These are phyloP conservation scores for Intellagama lesueurii DNA, from an alignment of 2,797 vertebrate species.

Conservation along the genomic window DNA sequence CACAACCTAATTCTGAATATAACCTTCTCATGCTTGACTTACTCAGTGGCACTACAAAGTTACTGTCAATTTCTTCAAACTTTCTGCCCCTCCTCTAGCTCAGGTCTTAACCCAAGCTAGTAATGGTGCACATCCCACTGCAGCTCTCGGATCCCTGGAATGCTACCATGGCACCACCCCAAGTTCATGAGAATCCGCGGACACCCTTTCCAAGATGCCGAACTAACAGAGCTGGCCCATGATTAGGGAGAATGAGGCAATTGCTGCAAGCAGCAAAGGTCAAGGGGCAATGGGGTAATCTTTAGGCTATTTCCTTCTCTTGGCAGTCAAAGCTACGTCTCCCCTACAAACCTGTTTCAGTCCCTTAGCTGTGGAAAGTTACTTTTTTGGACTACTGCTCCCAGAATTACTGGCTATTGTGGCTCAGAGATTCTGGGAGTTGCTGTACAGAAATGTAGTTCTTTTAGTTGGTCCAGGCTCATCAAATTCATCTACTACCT, in stretches of 20 bases:
- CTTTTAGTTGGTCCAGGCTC: too few relatives aligned
- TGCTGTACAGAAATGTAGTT: too few relatives aligned
- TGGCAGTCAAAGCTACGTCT: background rate
- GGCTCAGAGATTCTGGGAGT: too few relatives aligned
- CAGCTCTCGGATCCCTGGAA: background rate
- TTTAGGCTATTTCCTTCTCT: background rate
- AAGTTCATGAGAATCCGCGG: background rate
- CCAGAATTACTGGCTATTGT: too few relatives aligned
- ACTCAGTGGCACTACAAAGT: background rate
- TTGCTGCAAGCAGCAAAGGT: background rate
- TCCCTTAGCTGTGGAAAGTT: too few relatives aligned
- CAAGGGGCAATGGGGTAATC: background rate
- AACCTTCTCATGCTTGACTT: background rate
- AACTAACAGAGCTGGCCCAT: background rate
- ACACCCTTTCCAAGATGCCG: background rate
- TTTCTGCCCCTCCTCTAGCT: background rate
- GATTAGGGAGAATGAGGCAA: background rate
- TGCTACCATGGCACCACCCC: background rate
- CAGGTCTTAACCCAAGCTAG: background rate
- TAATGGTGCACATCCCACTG: too few relatives aligned
- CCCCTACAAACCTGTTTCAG: background rate
- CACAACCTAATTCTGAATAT: background rate
- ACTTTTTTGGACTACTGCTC: too few relatives aligned
- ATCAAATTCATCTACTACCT: background rate
- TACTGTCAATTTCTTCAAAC: background rate